phyloP scores from a whole-genome alignment of 2,888 invertebrate species.

The Rhimphoctona megacephalus region DNA sequence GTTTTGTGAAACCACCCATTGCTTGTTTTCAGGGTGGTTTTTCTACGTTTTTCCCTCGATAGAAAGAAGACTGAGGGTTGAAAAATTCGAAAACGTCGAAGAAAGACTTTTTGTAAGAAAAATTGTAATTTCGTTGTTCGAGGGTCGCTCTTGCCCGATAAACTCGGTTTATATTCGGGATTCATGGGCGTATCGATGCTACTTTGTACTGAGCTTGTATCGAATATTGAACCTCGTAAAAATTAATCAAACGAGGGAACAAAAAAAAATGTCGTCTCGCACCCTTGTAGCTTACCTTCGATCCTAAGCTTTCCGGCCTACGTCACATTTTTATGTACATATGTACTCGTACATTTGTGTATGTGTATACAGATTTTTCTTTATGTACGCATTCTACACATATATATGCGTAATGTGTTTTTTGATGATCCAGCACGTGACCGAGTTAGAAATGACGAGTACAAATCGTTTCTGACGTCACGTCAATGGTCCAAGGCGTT shows the following conservation, averaged over 20 bases:
- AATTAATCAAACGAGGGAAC: slow-evolving; percentile 62
- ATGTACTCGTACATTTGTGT: not conserved
- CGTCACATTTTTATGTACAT: slow-evolving; percentile 1
- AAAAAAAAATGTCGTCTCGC: slow-evolving; percentile 36
- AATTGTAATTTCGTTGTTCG: slow-evolving; percentile 44
- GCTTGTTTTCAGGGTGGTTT: slow-evolving; percentile 39
- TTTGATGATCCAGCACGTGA: slow-evolving; percentile 62
- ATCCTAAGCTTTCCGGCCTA: slow-evolving; percentile 31
- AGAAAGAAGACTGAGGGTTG: not conserved
- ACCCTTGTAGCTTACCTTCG: slow-evolving; percentile 37
- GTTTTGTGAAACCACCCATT: slow-evolving; percentile 51
- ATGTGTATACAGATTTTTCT: slow-evolving; percentile 1
- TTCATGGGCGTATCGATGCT: slow-evolving; percentile 62
- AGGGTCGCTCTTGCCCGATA: slow-evolving; percentile 31
- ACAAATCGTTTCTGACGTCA: slow-evolving; percentile 71
- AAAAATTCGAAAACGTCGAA: not conserved
- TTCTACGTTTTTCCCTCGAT: slow-evolving; percentile 19
- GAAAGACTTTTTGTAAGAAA: slow-evolving; percentile 35
- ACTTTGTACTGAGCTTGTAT: not conserved
- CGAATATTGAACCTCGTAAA: slow-evolving; percentile 46
- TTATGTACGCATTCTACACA: not conserved
- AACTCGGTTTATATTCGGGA: slow-evolving; percentile 42
- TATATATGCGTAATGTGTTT: not conserved
- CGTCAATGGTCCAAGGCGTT: slow-evolving; percentile 63
- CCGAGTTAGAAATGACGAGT: slow-evolving; percentile 69